Conservation (phyloP, 2,888 invertebrate species). For the Pyralis farinalis region DNA sequence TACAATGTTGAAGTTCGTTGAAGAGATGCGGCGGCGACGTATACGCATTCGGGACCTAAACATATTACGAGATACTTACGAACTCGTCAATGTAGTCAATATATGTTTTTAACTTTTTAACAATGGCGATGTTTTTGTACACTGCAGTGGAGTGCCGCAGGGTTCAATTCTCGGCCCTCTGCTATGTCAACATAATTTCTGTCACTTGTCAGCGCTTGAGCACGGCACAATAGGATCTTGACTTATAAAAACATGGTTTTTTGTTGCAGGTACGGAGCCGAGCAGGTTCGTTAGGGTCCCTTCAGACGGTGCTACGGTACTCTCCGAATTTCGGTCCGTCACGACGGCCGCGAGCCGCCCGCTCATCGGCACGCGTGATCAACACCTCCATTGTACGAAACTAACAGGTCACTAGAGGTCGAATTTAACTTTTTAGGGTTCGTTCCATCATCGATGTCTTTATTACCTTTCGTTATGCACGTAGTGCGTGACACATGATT, state of each 20-base stretch:
- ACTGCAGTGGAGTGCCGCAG: not conserved
- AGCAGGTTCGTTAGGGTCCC: not conserved
- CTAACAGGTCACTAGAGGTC: slow-evolving; percentile 29
- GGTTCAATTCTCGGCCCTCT: not conserved
- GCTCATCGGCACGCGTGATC: slow-evolving; percentile 29
- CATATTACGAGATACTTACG: too few species aligned
- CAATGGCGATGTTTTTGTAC: not conserved
- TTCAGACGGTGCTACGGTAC: not conserved
- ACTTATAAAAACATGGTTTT: slow-evolving; percentile 4
- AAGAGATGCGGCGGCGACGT: too few species aligned
- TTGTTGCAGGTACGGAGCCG: slow-evolving; percentile 4
- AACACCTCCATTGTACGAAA: slow-evolving; percentile 33
- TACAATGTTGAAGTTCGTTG: too few species aligned
- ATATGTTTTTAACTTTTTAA: too few species aligned
- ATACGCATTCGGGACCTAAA: too few species aligned
- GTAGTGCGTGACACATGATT: too few species aligned
- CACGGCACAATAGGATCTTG: not conserved
- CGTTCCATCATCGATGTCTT: not conserved
- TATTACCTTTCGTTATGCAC: not conserved
- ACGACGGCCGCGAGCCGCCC: not conserved
- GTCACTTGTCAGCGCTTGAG: slow-evolving; percentile 3
- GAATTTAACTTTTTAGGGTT: slow-evolving; percentile 20
- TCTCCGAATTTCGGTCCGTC: not conserved
- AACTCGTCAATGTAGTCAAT: too few species aligned
- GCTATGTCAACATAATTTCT: slow-evolving; percentile 8